phyloP scores from a whole-genome alignment of 2,888 invertebrate species.

The Patella pellucida region DNA sequence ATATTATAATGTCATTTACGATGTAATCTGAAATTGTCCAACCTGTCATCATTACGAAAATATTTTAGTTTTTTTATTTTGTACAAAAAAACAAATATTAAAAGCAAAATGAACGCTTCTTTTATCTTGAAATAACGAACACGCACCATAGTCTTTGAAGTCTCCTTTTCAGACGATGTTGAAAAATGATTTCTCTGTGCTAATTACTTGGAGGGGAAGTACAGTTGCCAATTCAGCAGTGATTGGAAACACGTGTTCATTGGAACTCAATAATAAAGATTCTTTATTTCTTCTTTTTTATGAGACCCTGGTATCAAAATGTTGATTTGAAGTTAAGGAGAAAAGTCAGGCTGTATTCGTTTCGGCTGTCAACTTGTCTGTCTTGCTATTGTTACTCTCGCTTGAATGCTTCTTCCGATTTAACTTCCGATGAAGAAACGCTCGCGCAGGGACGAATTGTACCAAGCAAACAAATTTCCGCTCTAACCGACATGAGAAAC shows the following conservation, averaged over 20 bases:
- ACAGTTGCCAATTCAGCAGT: not conserved
- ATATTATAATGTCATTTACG: too few relatives aligned
- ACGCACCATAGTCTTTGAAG: too few relatives aligned
- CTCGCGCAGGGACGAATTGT: not conserved
- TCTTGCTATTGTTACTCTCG: constrained; percentile 21
- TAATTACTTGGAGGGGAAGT: not conserved
- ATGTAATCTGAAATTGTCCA: too few relatives aligned
- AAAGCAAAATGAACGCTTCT: too few relatives aligned
- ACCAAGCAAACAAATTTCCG: constrained; percentile 11
- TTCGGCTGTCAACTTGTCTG: constrained; percentile 16
- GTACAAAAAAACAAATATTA: too few relatives aligned
- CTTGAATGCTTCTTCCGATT: constrained; percentile 23
- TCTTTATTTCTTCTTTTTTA: not conserved
- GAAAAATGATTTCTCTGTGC: too few relatives aligned
- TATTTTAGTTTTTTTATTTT: too few relatives aligned
- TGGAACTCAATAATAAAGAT: not conserved
- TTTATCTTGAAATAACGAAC: too few relatives aligned
- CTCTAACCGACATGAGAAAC: constrained; percentile 7
- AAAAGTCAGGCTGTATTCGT: constrained; percentile 1
- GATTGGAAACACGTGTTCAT: constrained; percentile 6
- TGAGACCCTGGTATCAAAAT: not conserved
- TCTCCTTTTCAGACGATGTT: too few relatives aligned
- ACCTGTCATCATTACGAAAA: too few relatives aligned
- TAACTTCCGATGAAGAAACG: constrained; percentile 20
- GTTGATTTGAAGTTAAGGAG: not conserved